Conservation (phyloP, 2,113 vertebrate genomes). For the Loxodonta africana region DNA sequence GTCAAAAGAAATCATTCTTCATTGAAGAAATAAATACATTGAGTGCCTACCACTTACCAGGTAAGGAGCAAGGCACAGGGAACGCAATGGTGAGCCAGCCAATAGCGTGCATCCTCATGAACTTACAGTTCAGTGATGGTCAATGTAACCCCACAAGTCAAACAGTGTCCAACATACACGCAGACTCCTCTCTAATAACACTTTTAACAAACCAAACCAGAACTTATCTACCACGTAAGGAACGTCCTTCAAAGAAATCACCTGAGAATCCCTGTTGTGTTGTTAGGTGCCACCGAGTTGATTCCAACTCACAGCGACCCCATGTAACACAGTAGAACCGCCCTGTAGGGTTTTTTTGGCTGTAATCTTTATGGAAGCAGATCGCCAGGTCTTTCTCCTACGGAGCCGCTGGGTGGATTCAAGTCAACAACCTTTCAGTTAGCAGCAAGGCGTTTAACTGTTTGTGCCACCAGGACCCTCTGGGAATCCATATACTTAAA, state of each 20-base stretch:
- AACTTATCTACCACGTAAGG: accelerated
- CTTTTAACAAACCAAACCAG: neutral
- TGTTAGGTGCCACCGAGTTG: neutral
- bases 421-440: neutral
- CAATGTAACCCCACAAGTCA: neutral
- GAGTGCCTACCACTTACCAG: neutral
- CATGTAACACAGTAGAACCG: neutral
- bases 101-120: neutral
- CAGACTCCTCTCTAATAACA: neutral
- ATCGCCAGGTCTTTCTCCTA: neutral
- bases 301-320: neutral
- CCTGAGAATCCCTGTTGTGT: neutral
- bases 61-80: neutral
- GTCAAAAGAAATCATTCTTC: neutral
- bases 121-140: neutral
- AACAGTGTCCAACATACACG: no score
- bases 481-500: neutral
- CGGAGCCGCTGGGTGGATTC: neutral
- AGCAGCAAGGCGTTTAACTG: neutral
- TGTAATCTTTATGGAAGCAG: neutral
- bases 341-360: neutral
- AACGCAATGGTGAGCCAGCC: neutral
- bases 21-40: neutral
- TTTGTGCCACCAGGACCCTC: neutral
- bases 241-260: neutral